phyloP scores from a whole-genome alignment of 2,113 vertebrate genomes.

The Cygnus atratus region DNA sequence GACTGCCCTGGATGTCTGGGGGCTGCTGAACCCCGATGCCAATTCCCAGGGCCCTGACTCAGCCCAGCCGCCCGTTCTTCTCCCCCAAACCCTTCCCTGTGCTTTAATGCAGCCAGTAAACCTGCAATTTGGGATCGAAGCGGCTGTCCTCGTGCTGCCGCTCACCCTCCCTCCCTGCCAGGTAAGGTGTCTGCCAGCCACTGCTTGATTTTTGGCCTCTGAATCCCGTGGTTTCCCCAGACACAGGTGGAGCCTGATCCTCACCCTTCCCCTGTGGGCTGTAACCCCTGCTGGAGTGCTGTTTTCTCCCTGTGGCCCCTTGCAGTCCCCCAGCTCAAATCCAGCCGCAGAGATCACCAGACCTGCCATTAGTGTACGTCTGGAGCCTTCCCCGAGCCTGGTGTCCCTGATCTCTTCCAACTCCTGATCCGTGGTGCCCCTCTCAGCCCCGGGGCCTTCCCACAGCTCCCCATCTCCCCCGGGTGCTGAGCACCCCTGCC shows the following conservation, averaged over 20 bases:
- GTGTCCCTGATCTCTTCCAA: background rate
- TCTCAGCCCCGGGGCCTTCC: no score
- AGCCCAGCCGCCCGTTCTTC: background rate
- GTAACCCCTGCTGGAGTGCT: background rate
- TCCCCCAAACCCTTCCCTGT: background rate
- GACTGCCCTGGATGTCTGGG: background rate
- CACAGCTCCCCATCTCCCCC: background rate
- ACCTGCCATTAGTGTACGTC: fast-evolving
- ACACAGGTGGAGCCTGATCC: background rate
- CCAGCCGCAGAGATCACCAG: fast-evolving
- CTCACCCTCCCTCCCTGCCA: background rate
- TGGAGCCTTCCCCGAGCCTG: fast-evolving
- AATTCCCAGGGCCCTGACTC: background rate
- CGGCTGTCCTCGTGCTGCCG: background rate
- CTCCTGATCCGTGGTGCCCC: background rate
- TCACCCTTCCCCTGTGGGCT: background rate
- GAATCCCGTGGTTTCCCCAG: background rate
- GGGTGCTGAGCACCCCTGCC: background rate
- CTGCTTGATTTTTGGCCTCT: fast-evolving
- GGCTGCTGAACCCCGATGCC: background rate
- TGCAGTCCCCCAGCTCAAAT: background rate
- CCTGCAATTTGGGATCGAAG: background rate
- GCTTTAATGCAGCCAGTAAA: background rate
- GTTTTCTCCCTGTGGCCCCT: background rate
- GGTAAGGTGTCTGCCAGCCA: background rate